These are phyloP conservation scores for Ceratina calcarata DNA, from an alignment of 1,140 invertebrate species.

Conservation along the genomic window DNA sequence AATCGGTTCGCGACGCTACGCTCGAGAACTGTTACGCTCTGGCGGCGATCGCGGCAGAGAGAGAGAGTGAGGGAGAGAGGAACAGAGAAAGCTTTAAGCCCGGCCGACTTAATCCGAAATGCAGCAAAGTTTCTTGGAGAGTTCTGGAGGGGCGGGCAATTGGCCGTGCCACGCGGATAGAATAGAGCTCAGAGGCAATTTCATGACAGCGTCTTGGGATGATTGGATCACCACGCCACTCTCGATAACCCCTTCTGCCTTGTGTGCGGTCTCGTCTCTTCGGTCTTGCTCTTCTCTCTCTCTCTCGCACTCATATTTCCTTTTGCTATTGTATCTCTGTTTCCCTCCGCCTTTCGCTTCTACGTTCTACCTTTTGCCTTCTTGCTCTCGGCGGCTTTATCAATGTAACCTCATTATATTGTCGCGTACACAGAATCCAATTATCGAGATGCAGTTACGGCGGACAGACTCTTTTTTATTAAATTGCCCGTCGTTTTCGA, in stretches of 20 bases:
- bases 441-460: constrained; percentile 63
- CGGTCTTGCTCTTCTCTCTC: not conserved
- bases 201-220: constrained; percentile 76
- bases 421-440: constrained; percentile 62
- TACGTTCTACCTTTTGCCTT: constrained; percentile 28
- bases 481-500: constrained; percentile 49
- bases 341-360: not conserved
- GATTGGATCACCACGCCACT: constrained; percentile 74
- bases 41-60: constrained; percentile 41
- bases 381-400: constrained; percentile 54
- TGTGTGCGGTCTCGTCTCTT: constrained; percentile 37
- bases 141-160: constrained; percentile 66
- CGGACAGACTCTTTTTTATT: constrained; percentile 67
- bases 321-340: not conserved
- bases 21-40: constrained; percentile 54
- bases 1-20: constrained; percentile 43
- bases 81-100: constrained; percentile 52
- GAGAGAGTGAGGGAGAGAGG: not conserved
- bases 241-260: constrained; percentile 69
- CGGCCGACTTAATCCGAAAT: constrained; percentile 70
- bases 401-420: constrained; percentile 71
- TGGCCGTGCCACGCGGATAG: constrained; percentile 71
- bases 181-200: constrained; percentile 74
- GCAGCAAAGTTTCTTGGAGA: constrained; percentile 70
- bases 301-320: not conserved